A percentile compares a stretch with the other conserved stretches of the same genome.
phyloP scores from a whole-genome alignment of 1,140 invertebrate species.

The Apis laboriosa region DNA sequence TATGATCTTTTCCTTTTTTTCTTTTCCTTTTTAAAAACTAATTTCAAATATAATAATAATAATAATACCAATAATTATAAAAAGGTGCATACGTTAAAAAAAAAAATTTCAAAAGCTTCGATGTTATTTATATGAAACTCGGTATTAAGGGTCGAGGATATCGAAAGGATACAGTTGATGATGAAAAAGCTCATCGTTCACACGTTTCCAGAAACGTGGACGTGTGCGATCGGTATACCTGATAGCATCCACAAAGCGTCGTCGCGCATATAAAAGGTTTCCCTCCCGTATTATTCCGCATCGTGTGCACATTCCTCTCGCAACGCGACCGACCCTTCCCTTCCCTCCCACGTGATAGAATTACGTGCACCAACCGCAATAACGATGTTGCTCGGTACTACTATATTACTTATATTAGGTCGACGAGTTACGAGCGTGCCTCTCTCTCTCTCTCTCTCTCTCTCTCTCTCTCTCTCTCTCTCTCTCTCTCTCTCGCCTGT shows the following conservation, averaged over 20 bases:
- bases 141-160: not conserved
- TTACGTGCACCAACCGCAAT: conserved; percentile 45
- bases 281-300: conserved; percentile 33
- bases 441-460: too few species aligned
- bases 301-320: conserved; percentile 38
- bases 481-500: too few species aligned
- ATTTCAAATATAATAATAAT: too few species aligned
- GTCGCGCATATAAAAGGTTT: conserved; percentile 52
- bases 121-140: too few species aligned
- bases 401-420: conserved; percentile 32
- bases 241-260: conserved; percentile 2
- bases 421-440: not conserved
- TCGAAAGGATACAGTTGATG: not conserved
- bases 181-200: conserved; percentile 44
- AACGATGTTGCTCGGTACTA: conserved; percentile 41
- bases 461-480: too few species aligned
- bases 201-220: conserved; percentile 24
- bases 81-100: not conserved
- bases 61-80: too few species aligned
- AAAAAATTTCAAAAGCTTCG: too few species aligned
- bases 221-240: conserved; percentile 51
- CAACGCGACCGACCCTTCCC: not conserved
- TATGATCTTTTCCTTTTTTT: too few species aligned
- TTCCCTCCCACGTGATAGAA: conserved; percentile 25
- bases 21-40: too few species aligned